phyloP scores from a whole-genome alignment of 2,888 invertebrate species.

The Eugnorisma glareosa region DNA sequence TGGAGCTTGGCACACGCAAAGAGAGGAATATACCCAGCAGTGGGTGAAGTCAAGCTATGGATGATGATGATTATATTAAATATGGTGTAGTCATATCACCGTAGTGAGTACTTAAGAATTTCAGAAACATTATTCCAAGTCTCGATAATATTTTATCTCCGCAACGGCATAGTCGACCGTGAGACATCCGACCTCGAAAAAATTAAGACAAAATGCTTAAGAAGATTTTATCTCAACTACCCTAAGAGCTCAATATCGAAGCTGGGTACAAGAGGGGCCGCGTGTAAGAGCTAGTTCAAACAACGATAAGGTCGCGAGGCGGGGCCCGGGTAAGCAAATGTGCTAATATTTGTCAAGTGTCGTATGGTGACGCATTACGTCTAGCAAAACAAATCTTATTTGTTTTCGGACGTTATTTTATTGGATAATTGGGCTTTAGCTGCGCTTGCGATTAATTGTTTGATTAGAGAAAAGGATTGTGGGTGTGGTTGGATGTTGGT shows the following conservation, averaged over 20 bases:
- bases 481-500: not conserved
- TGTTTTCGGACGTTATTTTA: constrained; percentile 64
- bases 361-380: constrained; percentile 73
- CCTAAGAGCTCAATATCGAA: constrained; percentile 61
- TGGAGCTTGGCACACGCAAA: too few species aligned
- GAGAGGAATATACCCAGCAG: not conserved
- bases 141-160: constrained; percentile 8
- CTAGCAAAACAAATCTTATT: constrained; percentile 66
- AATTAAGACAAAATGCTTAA: constrained; percentile 58
- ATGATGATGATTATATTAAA: not conserved
- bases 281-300: constrained; percentile 71
- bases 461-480: constrained; percentile 17
- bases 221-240: constrained; percentile 63
- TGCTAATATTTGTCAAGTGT: constrained; percentile 78
- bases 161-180: constrained; percentile 10
- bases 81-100: not conserved
- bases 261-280: constrained; percentile 64
- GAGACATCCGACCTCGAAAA: constrained; percentile 56
- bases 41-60: not conserved
- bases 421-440: constrained; percentile 57
- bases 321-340: constrained; percentile 61
- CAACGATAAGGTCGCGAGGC: constrained; percentile 75
- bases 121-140: constrained; percentile 5
- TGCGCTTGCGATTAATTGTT: constrained; percentile 21
- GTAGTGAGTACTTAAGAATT: not conserved